These are phyloP conservation scores for Drosophila repleta DNA, from an alignment of 1,140 invertebrate species.

Conservation along the genomic window DNA sequence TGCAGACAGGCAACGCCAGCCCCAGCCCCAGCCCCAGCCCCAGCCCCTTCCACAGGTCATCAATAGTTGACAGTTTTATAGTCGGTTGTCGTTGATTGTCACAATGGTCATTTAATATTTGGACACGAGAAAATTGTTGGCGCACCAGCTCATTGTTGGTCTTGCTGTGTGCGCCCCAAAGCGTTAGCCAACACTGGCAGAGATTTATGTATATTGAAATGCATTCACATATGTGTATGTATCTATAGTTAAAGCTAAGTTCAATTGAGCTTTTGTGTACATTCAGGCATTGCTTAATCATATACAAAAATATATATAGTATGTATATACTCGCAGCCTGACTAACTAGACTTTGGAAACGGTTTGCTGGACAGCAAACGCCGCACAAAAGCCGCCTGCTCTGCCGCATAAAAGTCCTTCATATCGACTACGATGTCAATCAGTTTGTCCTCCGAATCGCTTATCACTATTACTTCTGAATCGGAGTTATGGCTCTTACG, in stretches of 20 bases:
- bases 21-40: no score
- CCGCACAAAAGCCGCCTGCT: not conserved
- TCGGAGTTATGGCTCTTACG: not conserved
- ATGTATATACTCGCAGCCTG: not conserved
- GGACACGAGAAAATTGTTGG: constrained; percentile 65
- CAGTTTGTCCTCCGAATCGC: not conserved
- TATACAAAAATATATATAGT: no score
- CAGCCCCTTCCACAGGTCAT: no score
- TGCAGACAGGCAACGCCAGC: no score
- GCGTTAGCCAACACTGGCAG: not conserved
- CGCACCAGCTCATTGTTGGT: constrained; percentile 60
- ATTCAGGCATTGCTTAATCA: no score
- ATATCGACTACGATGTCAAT: not conserved
- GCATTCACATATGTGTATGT: no score
- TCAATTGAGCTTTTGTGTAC: no score
- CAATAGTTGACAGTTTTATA: constrained; percentile 81
- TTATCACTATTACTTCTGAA: not conserved
- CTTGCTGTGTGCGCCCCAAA: constrained; percentile 1
- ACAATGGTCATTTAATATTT: constrained; percentile 81
- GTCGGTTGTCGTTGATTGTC: constrained; percentile 72
- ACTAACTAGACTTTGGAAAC: not conserved
- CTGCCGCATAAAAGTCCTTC: not conserved
- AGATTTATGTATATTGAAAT: no score
- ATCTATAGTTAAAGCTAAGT: no score
- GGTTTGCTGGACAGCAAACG: not conserved